Percentiles rank a stretch among this genome's conserved stretches.
These are phyloP conservation scores for Dyspetes luteomarginatus DNA, from an alignment of 2,888 invertebrate genomes.

Conservation along the genomic window DNA sequence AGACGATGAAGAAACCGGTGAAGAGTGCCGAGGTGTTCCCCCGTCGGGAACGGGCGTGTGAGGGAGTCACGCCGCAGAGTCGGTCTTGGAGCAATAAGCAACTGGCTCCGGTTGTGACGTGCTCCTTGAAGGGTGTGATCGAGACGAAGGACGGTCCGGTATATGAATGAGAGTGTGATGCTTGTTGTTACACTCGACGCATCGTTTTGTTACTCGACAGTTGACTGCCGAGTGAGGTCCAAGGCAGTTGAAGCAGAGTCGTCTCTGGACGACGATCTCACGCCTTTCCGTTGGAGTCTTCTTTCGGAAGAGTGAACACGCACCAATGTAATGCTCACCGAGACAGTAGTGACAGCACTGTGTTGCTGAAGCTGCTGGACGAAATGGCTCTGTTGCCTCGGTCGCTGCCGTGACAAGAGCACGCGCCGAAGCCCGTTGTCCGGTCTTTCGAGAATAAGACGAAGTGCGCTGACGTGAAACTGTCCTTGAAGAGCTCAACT, in stretches of 20 bases:
- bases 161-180: conserved; percentile 11
- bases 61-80: too few relatives aligned
- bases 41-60: too few relatives aligned
- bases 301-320: neutral
- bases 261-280: neutral
- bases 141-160: neutral
- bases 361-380: neutral
- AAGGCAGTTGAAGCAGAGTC: conserved; percentile 19
- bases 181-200: conserved; percentile 5
- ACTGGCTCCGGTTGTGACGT: too few relatives aligned
- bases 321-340: neutral
- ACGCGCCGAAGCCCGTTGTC: too few relatives aligned
- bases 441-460: too few relatives aligned
- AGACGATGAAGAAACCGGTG: too few relatives aligned
- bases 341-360: neutral
- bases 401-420: neutral
- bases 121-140: neutral
- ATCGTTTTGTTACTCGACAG: neutral
- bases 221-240: conserved; percentile 10
- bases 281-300: neutral
- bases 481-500: neutral
- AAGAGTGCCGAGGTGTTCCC: too few relatives aligned
- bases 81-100: too few relatives aligned
- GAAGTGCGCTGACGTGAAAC: too few relatives aligned
- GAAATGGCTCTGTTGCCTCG: neutral